Percentiles rank a stretch among this genome's conserved stretches.
Conservation (phyloP, 2,888 invertebrate genomes). For the Pseudolycoriella hygida region DNA sequence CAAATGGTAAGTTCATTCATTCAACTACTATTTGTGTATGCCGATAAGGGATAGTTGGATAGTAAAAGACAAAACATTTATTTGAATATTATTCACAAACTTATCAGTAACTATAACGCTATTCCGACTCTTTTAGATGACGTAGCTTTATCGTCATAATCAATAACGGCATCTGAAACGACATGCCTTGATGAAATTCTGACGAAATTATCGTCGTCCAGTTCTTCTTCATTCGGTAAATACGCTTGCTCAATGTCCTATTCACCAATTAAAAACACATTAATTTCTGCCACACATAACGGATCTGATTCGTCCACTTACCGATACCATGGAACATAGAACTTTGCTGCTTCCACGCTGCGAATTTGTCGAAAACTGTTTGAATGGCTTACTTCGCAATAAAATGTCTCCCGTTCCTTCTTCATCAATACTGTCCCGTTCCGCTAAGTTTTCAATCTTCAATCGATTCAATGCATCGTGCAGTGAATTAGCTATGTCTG, state of each 20-base stretch:
- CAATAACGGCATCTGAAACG: neutral
- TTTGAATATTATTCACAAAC: too few species aligned
- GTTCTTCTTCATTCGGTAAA: constrained; percentile 2
- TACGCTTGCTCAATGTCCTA: constrained; percentile 2
- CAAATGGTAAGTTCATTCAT: too few species aligned
- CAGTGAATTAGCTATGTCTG: too few species aligned
- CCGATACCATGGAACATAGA: constrained; percentile 3
- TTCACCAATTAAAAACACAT: neutral
- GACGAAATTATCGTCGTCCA: constrained; percentile 1
- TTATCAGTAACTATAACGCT: too few species aligned
- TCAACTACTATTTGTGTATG: too few species aligned
- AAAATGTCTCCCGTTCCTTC: neutral
- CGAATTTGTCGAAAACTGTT: neutral
- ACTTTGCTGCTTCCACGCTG: constrained; percentile 5
- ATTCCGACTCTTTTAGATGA: too few species aligned
- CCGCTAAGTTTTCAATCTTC: neutral
- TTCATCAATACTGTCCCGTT: neutral
- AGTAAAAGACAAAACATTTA: too few species aligned
- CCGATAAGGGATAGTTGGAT: too few species aligned
- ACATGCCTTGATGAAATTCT: neutral
- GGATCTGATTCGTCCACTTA: neutral
- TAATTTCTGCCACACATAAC: neutral
- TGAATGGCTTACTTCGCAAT: neutral
- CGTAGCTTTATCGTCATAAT: neutral
- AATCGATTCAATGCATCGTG: neutral